Evolutionary conservation across 2,888 invertebrate species (phyloP), one percentile per base, ranked within the genome.

Genomic region (Pherbina coryleti): DNA sequence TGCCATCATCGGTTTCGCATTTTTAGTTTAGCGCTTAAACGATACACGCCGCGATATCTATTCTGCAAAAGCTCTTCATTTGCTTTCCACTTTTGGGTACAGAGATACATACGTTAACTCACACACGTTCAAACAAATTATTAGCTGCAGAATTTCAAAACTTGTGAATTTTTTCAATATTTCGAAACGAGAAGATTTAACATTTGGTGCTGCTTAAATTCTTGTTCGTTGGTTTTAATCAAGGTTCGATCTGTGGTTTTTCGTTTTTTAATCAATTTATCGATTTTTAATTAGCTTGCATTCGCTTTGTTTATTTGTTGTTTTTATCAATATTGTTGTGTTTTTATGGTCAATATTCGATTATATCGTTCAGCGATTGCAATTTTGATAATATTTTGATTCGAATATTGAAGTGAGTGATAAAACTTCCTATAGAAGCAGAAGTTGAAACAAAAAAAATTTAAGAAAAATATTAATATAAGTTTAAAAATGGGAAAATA

Each of bases 281-380:
- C 17, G 72, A 72, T 72, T 72, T 72, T 57, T 37, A 72, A 72
- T 72, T 72, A 72, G 34, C 57, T 22, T 28, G 57, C 4, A 60
- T 25, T 25, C 57, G 22, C 7, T 8, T 1, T 55, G 51, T 60
- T 19, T 19, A 9, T 71, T 67, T 37, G 31, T 34, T 7, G 34
- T 37, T 57, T 25, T n/a, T 22, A 3, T 64, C 31, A 7, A 51
- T 25, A 69, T n/a, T 2, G 25, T 44, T 11, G 1, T 60, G 0
- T 60, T 60, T 60, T 22, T 28, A 11, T 57, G 57, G 1, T 8
- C 57, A 28, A 11, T 11, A 25, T 60, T 60, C 57, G 57, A n/a
- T 5, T 57, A 22, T 1, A 9, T 22, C 5, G 2, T 57, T 2
- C 2, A 14, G 3, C 57, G 22, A n/a, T 57, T 9, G 5, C 3